Evolutionary conservation across 2,797 vertebrate species (phyloP).

Genomic region (Mastacembelus armatus): DNA sequence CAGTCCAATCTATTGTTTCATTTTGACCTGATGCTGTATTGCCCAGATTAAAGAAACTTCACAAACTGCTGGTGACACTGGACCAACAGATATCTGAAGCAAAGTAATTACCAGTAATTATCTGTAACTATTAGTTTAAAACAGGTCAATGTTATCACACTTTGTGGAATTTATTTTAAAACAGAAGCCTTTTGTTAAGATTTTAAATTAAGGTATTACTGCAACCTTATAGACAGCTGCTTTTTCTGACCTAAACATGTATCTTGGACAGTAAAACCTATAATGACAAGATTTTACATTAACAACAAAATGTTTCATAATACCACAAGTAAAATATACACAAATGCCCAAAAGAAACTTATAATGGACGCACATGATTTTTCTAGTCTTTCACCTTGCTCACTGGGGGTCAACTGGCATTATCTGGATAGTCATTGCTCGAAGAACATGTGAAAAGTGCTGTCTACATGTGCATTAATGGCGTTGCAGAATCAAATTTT

Average conservation of each 20-base stretch:
- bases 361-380: neutral
- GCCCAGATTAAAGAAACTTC: slow-evolving; percentile 32
- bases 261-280: slow-evolving; percentile 8
- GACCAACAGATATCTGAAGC: slow-evolving; percentile 27
- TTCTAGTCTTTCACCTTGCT: neutral
- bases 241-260: neutral
- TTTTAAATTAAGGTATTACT: too few relatives aligned
- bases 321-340: neutral
- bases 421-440: neutral
- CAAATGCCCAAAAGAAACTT: neutral
- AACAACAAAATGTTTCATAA: slow-evolving; percentile 3
- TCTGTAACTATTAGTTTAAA: slow-evolving; percentile 2
- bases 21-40: slow-evolving; percentile 51
- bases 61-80: slow-evolving; percentile 19
- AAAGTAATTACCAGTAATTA: slow-evolving; percentile 24
- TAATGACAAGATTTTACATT: neutral
- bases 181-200: neutral
- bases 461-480: too few relatives aligned
- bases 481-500: too few relatives aligned
- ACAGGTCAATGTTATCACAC: neutral
- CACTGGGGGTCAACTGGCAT: slow-evolving; percentile 4
- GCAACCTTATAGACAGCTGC: slow-evolving; percentile 4
- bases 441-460: too few relatives aligned
- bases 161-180: slow-evolving; percentile 1
- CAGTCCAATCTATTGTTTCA: slow-evolving; percentile 42